Conservation (phyloP, 2,797 vertebrate genomes). For the Gambusia yucatana region DNA sequence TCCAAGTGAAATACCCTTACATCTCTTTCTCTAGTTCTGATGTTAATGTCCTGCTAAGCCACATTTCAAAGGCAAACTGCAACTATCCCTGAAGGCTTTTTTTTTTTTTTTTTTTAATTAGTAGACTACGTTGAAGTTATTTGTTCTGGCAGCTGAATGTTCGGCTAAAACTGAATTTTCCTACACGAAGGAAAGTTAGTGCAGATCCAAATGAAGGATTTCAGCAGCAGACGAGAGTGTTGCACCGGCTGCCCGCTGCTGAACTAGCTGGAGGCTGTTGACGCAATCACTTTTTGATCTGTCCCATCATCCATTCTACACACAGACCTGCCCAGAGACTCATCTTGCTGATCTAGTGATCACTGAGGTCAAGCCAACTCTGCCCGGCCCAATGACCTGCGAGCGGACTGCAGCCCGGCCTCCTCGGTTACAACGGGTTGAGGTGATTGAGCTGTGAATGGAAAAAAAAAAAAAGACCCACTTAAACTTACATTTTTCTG, state of each 20-base stretch:
- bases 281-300: conserved; percentile 22
- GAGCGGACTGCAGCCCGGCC: neutral
- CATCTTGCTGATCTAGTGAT: neutral
- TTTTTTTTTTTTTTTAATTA: neutral
- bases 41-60: neutral
- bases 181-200: neutral
- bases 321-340: neutral
- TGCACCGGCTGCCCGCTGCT: conserved; percentile 5
- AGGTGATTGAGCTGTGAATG: neutral
- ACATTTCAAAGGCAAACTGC: neutral
- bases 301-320: conserved; percentile 3
- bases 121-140: neutral
- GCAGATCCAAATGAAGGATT: conserved; percentile 6
- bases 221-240: conserved; percentile 4
- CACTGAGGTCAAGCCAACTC: neutral
- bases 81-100: neutral
- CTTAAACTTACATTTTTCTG: neutral
- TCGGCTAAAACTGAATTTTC: conserved; percentile 1
- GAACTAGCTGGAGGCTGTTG: conserved; percentile 25
- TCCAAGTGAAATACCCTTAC: neutral
- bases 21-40: neutral
- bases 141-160: neutral
- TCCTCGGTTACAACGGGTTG: neutral
- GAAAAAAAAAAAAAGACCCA: neutral
- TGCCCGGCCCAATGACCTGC: neutral